Evolutionary conservation across 2,113 vertebrate species (phyloP).

Genomic region (Myrmophylax atrothorax): DNA sequence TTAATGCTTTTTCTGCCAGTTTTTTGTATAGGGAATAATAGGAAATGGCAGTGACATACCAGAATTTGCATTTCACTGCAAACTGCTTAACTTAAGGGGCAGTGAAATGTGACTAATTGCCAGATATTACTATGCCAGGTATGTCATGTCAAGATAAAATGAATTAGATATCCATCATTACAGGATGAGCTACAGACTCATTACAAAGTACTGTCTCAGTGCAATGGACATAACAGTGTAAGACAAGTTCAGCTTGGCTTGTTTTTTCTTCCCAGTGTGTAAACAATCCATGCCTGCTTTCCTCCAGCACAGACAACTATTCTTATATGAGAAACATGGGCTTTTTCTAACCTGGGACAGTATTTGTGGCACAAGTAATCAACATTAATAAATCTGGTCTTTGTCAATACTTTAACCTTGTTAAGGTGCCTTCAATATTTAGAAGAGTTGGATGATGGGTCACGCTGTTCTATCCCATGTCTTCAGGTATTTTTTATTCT

Average conservation of each 20-base stretch:
- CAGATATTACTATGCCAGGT: background rate
- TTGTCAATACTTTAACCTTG: background rate
- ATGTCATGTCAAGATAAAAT: conserved; percentile 7
- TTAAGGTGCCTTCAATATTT: background rate
- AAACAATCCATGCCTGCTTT: background rate
- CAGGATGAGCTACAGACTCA: background rate
- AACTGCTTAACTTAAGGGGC: background rate
- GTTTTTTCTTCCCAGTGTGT: background rate
- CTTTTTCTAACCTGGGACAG: background rate
- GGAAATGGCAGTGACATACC: background rate
- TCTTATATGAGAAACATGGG: background rate
- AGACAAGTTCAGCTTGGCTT: background rate
- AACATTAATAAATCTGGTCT: background rate
- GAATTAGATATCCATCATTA: conserved; percentile 38
- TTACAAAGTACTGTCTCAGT: background rate
- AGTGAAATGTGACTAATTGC: conserved; percentile 25
- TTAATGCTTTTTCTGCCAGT: background rate
- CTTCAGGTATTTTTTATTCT: background rate
- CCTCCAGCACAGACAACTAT: background rate
- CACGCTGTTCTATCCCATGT: background rate
- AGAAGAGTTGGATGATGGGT: background rate
- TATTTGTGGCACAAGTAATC: background rate
- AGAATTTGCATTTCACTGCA: background rate
- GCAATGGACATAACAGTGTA: background rate
- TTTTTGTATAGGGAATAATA: background rate